Base-by-base conservation (phyloP, 2,113 vertebrate genomes). In the Paraplagusia blochii region DNA sequence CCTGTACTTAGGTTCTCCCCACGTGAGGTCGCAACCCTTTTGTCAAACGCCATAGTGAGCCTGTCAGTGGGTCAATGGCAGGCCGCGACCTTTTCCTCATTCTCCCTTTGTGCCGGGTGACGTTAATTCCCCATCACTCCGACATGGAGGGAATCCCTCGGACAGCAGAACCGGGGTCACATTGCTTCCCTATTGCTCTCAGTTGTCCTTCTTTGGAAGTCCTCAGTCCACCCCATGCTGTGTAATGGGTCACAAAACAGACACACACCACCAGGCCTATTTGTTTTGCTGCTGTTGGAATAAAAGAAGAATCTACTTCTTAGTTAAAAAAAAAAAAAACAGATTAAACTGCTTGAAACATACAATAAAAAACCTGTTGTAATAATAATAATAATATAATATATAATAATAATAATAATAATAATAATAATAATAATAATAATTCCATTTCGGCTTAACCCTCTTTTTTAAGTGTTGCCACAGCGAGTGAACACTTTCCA, bases 81-180 rank as follows among this genome's bases (percentile, higher is more conserved):
- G 18, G 58, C 52, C 12, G 22, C 16, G 34, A 43, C 66, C 29
- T 70, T 52, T 40, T 44, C 72, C 72, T 64, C 57, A 56, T 63
- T 63, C 51, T 50, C 17, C 71, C 63, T 66, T 85, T 85, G 76
- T 84, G 57, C 50, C 63, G 50, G 61, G 53, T 79, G 74, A 82
- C 52, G 63, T 81, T 85, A 81, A 85, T 76, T 70, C 72, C 74
- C 82, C 83, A 76, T 83, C 72, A 66, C 66, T 76, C 53, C 56
- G 57, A 58, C 62, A 6, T 9, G 11, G 48, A 77, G 43, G 63
- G 47, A 52, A 51, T 55, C 65, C 66, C 75, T 72, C 63, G 51
- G 74, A 45, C 74, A 45, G 42, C 55, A 61, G 45, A 56, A 38
- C 60, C 53, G 0, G 62, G 53, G 62, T 80, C 69, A 70, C 63